Conservation (phyloP, 2,113 vertebrate genomes). For the Cololabis saira region DNA sequence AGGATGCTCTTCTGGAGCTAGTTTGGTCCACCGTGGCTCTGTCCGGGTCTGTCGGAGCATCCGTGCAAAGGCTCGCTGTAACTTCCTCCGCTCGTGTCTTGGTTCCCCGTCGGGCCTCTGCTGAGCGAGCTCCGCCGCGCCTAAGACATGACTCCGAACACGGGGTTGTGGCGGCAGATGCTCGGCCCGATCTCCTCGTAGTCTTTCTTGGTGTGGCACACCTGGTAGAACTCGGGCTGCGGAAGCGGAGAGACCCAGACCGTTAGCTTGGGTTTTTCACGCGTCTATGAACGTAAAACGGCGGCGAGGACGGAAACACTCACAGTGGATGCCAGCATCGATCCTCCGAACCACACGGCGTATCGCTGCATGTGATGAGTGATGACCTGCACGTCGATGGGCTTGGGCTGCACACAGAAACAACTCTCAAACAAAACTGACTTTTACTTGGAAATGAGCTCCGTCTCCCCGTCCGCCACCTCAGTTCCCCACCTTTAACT, state of each 20-base stretch:
- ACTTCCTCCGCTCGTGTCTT: slow-evolving; percentile 28
- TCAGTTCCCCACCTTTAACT: slow-evolving; percentile 86
- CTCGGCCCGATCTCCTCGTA: slow-evolving; percentile 99
- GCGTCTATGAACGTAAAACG: not conserved
- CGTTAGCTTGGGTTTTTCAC: not conserved
- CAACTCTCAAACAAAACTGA: not conserved
- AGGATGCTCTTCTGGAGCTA: slow-evolving; percentile 41
- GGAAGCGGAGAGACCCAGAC: not conserved
- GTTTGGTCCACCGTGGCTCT: slow-evolving; percentile 69
- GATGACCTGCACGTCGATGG: slow-evolving; percentile 97
- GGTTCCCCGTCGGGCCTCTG: slow-evolving; percentile 26
- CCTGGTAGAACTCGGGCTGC: slow-evolving; percentile 99
- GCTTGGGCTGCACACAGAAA: slow-evolving; percentile 87
- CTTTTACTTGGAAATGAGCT: not conserved
- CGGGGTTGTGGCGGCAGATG: slow-evolving; percentile 99
- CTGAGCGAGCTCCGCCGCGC: not conserved
- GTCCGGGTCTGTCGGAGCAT: slow-evolving; percentile 39
- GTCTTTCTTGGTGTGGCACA: slow-evolving; percentile 99
- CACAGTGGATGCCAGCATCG: slow-evolving; percentile 97
- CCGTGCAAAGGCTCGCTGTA: slow-evolving; percentile 60
- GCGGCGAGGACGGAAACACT: slow-evolving; percentile 66
- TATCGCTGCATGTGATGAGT: slow-evolving; percentile 99
- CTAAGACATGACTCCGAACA: slow-evolving; percentile 99
- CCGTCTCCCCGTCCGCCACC: not conserved
- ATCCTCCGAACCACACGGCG: slow-evolving; percentile 98